Percentiles rank a stretch among this genome's conserved stretches.
Evolutionary conservation across 2,797 vertebrate species (phyloP).

Genomic region (Parauchenoglanis punctatus): DNA sequence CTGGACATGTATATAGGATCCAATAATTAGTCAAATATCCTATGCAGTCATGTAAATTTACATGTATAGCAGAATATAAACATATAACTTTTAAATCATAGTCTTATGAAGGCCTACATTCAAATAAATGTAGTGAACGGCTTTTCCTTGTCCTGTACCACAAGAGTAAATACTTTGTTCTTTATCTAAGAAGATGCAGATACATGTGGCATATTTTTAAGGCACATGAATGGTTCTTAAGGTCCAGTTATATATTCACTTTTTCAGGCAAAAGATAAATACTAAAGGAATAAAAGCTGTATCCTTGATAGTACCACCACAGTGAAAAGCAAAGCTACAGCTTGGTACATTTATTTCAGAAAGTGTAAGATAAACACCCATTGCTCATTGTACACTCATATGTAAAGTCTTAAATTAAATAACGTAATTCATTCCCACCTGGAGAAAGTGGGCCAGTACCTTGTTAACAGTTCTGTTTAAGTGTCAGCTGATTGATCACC

Average conservation of each 20-base stretch:
- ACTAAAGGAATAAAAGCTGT: background rate
- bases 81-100: background rate
- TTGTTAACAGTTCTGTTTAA: background rate
- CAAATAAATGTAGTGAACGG: background rate
- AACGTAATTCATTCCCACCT: slow-evolving; percentile 12
- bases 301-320: background rate
- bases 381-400: slow-evolving; percentile 8
- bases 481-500: background rate
- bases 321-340: background rate
- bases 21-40: background rate
- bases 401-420: slow-evolving; percentile 8
- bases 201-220: background rate
- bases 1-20: background rate
- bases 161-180: background rate
- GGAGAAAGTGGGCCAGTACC: background rate
- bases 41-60: background rate
- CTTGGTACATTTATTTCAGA: background rate
- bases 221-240: background rate
- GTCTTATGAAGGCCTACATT: background rate
- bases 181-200: background rate
- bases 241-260: background rate
- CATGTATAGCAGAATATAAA: background rate
- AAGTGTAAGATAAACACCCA: too few relatives aligned
- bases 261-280: background rate
- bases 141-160: background rate